Evolutionary conservation across 2,888 invertebrate genomes (phyloP).

Genomic region (Trissoscelio sp.): DNA sequence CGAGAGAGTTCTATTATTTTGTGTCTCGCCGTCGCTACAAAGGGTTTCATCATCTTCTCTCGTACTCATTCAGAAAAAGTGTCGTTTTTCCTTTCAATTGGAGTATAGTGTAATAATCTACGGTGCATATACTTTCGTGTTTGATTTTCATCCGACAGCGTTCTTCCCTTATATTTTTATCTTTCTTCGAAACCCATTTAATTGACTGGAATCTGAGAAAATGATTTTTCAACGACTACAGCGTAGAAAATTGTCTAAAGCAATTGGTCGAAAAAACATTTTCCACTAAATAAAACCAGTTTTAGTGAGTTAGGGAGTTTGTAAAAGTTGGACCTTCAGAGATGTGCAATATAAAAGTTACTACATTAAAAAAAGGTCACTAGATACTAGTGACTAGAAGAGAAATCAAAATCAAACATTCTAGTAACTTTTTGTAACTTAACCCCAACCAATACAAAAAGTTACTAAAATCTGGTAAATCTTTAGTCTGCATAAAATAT

Average conservation of each 20-base stretch:
- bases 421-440: no score
- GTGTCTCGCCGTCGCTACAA: constrained; percentile 15
- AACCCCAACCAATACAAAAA: no score
- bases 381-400: no score
- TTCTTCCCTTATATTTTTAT: constrained; percentile 16
- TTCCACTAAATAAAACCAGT: not conserved
- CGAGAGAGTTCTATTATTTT: constrained; percentile 27
- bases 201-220: constrained; percentile 32
- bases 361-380: no score
- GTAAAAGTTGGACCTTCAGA: no score
- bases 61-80: not conserved
- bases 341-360: no score
- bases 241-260: constrained; percentile 1
- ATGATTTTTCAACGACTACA: constrained; percentile 19
- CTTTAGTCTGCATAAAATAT: no score
- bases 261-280: not conserved
- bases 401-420: no score
- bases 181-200: constrained; percentile 27
- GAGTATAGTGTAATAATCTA: constrained; percentile 48
- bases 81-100: constrained; percentile 5
- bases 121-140: constrained; percentile 61
- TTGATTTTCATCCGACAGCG: constrained; percentile 42
- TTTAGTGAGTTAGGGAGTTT: not conserved
- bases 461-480: no score
- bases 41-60: constrained; percentile 2